Percentiles rank a stretch among this genome's conserved stretches.
Evolutionary conservation across 2,113 vertebrate species (phyloP).

Genomic region (Protobothrops mucrosquamatus): DNA sequence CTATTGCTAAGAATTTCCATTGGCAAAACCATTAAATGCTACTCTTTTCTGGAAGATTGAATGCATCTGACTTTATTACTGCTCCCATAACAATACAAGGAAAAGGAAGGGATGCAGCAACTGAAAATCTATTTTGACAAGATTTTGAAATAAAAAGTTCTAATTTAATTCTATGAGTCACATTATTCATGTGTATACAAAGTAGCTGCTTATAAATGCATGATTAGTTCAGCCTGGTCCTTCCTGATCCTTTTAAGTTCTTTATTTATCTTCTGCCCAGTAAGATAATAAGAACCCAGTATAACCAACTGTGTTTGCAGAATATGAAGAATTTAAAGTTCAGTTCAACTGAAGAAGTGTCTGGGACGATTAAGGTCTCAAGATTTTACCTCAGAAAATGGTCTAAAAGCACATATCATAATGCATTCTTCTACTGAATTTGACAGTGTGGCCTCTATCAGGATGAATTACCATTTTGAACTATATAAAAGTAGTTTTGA

Average conservation of each 20-base stretch:
- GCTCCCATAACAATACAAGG: background rate
- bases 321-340: background rate
- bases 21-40: background rate
- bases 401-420: background rate
- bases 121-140: background rate
- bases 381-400: background rate
- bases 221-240: background rate
- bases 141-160: background rate
- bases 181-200: background rate
- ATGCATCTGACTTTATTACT: background rate
- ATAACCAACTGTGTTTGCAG: background rate
- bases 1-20: background rate
- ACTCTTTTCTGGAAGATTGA: background rate
- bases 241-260: background rate
- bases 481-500: background rate
- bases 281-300: background rate
- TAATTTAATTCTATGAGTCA: background rate
- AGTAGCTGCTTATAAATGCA: background rate
- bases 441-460: background rate
- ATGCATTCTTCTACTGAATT: background rate
- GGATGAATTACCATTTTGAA: background rate
- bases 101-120: background rate
- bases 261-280: background rate
- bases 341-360: background rate
- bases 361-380: background rate